Conservation (phyloP, 2,888 invertebrate species). For the Oscheius myriophilus region DNA sequence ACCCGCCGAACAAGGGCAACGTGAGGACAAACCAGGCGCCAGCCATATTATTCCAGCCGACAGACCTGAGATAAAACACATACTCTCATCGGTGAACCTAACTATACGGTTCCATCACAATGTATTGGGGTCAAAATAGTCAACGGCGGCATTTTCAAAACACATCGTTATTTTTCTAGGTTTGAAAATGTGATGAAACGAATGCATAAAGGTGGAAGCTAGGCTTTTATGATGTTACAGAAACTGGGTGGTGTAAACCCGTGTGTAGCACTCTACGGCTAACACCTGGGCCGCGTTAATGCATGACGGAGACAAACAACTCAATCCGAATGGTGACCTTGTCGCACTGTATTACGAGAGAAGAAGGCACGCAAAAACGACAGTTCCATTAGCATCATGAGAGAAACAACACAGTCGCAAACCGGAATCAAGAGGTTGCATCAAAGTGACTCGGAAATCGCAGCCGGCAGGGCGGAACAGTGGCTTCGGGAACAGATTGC, state of each 20-base stretch:
- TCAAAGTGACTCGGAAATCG: constrained; percentile 7
- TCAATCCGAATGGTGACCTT: constrained; percentile 28
- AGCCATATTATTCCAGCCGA: constrained; percentile 12
- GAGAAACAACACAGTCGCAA: constrained; percentile 7
- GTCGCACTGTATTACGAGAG: constrained; percentile 23
- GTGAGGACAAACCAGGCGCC: constrained; percentile 27
- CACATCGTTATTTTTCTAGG: no score
- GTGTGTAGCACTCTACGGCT: no score
- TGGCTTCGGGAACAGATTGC: constrained; percentile 29
- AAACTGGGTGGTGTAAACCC: no score
- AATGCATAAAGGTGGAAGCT: no score
- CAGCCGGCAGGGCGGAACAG: constrained; percentile 9
- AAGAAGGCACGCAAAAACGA: constrained; percentile 12
- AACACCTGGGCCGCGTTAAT: constrained; percentile 1
- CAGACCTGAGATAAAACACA: no score
- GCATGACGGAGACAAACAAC: constrained; percentile 25
- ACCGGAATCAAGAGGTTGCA: not conserved
- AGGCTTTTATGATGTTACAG: no score
- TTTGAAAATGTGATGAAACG: no score
- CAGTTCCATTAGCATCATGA: constrained; percentile 19
- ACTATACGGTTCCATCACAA: no score
- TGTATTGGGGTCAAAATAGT: no score
- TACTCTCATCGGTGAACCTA: no score
- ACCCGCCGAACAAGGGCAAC: constrained; percentile 25
- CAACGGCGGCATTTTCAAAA: no score